Evolutionary conservation across 2,113 vertebrate species (phyloP), one percentile per base, ranked within the genome.

Genomic region (Lycocorax pyrrhopterus): DNA sequence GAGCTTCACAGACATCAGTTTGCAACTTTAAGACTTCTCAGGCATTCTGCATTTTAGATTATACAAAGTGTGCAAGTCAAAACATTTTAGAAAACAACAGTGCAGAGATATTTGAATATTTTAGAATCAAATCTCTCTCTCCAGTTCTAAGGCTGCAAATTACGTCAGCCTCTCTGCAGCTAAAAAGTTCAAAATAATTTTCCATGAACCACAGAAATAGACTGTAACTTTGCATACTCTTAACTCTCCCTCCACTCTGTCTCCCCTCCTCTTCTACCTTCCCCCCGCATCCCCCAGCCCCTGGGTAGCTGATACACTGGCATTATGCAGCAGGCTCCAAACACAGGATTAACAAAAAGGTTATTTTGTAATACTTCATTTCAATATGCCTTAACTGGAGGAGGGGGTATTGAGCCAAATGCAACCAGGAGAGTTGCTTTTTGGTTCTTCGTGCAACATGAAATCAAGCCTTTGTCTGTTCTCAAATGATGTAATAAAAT

Each of bases 41-140:
- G 92, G 94, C 94, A 96, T 93, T 91, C 72, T 83, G 90, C 71
- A 91, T 90, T 89, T 96, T 69, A 81, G 66, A 80, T 78, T 90
- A 68, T 79, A 92, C 56, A 74, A 93, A 93, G 22, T 29, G 15
- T 88, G 86, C 78, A 88, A 97, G 71, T 93, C 62, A 60, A 91
- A 95, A 97, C 78, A 84, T 72, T 78, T 93, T 11, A 53, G 66
- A 92, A 93, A 91, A 77, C 52, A 89, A 92, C 91, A 71, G 37
- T 73, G 79, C 41, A 64, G 58, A 89, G 62, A 89, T 76, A 76
- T 52, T 71, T 80, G 26, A 89, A 9, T 67, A 66, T 58, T 91
- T 90, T 62, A 60, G 33, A 33, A 52, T 68, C 55, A 33, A 89
- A 64, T 87, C 32, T 73, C 41, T 66, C 44, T 76, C n/a, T 56